Evolutionary conservation across 2,888 invertebrate genomes (phyloP).

Genomic region (Melieria omissa): DNA sequence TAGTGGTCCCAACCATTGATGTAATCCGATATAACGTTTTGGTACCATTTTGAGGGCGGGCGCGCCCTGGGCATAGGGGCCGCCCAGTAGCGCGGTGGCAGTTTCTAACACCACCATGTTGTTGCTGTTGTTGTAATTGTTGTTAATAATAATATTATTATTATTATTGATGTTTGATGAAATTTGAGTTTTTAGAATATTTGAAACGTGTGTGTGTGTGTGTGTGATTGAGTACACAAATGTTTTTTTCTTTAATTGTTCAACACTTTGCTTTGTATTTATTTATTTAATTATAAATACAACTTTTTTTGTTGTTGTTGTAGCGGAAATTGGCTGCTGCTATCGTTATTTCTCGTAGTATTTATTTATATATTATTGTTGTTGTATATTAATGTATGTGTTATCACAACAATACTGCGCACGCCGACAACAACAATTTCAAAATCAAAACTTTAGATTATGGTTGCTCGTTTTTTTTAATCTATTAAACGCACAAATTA

Average conservation of each 20-base stretch:
- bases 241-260: neutral
- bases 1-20: slow-evolving; percentile 89
- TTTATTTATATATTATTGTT: slow-evolving; percentile 8
- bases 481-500: slow-evolving; percentile 16
- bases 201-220: slow-evolving; percentile 5
- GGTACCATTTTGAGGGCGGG: slow-evolving; percentile 90
- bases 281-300: neutral
- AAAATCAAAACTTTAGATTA: slow-evolving; percentile 13
- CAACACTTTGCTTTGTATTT: neutral
- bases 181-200: neutral
- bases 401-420: neutral
- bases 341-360: neutral
- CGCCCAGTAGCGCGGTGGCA: slow-evolving; percentile 79
- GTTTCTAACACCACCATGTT: slow-evolving; percentile 81
- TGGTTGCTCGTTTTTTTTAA: slow-evolving; percentile 14
- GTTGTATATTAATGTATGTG: neutral
- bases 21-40: slow-evolving; percentile 89
- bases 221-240: neutral
- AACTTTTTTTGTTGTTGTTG: slow-evolving; percentile 1
- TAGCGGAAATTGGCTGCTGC: neutral
- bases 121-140: slow-evolving; percentile 18
- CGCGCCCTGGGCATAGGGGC: slow-evolving; percentile 82
- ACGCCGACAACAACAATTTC: neutral
- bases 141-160: neutral
- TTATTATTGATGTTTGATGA: neutral